phyloP scores from a whole-genome alignment of 2,113 vertebrate species.

The Toxotes chatareus region DNA sequence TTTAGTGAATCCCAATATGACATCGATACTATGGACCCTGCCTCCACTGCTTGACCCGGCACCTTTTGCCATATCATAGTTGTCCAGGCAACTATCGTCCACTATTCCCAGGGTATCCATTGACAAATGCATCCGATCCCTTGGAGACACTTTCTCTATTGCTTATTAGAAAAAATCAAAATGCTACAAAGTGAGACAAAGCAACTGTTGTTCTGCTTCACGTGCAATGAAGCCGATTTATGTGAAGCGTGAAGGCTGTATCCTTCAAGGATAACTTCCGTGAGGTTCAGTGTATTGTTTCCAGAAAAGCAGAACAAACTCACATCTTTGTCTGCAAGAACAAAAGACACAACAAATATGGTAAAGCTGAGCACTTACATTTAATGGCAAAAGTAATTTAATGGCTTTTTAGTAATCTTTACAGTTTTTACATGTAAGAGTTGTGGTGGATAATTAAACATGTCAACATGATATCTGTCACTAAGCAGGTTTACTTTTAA shows the following conservation, averaged over 20 bases:
- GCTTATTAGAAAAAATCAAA: constrained; percentile 20
- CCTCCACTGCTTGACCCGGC: constrained; percentile 74
- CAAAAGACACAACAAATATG: neutral
- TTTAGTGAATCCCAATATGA: constrained; percentile 87
- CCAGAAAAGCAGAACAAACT: constrained; percentile 36
- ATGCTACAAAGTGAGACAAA: constrained; percentile 19
- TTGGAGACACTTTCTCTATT: constrained; percentile 44
- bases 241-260: constrained; percentile 5
- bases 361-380: neutral
- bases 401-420: neutral
- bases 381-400: neutral
- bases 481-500: neutral
- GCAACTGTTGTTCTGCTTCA: constrained; percentile 35
- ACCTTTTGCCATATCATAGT: constrained; percentile 85
- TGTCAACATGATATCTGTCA: neutral
- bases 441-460: neutral
- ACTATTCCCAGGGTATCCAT: constrained; percentile 84
- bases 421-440: neutral
- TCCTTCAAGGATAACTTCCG: constrained; percentile 37
- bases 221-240: constrained; percentile 16
- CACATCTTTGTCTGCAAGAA: constrained; percentile 52
- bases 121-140: constrained; percentile 86
- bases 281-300: constrained; percentile 19
- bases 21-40: constrained; percentile 85
- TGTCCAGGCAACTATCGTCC: constrained; percentile 84